Percentiles rank a stretch among this genome's conserved stretches.
phyloP scores from a whole-genome alignment of 1,140 invertebrate species.

The Muscidifurax raptorellus region DNA sequence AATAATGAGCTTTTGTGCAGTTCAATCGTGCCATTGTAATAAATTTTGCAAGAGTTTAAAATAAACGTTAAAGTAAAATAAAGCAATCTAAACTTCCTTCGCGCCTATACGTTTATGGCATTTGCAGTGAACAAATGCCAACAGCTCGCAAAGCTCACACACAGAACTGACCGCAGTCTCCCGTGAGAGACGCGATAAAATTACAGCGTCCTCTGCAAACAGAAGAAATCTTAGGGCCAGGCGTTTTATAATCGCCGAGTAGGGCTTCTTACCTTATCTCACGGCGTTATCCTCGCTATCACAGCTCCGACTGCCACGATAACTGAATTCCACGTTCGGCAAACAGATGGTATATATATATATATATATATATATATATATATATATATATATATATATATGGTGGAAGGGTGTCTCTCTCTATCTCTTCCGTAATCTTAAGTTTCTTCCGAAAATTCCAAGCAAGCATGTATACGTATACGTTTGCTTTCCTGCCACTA shows the following conservation, averaged over 20 bases:
- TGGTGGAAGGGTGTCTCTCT: too few relatives aligned
- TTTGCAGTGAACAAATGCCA: background rate
- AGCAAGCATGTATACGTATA: background rate
- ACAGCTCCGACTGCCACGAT: conserved; percentile 5
- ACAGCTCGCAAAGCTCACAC: too few relatives aligned
- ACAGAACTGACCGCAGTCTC: too few relatives aligned
- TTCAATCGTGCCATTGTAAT: too few relatives aligned
- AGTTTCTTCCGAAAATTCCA: background rate
- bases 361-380: too few relatives aligned
- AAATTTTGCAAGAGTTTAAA: too few relatives aligned
- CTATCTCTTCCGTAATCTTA: background rate
- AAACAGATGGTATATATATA: conserved; percentile 16
- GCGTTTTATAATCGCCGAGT: background rate
- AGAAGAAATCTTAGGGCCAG: background rate
- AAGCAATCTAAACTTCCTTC: too few relatives aligned
- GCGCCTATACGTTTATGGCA: too few relatives aligned
- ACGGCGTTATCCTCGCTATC: conserved; percentile 25
- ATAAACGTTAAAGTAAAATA: too few relatives aligned
- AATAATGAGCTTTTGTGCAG: too few relatives aligned
- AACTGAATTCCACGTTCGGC: conserved; percentile 5
- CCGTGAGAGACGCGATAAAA: background rate
- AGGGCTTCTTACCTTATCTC: background rate
- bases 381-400: too few relatives aligned
- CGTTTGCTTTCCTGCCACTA: background rate
- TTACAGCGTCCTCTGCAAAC: background rate